Evolutionary conservation across 1,140 invertebrate genomes (phyloP).

Genomic region (Hormaphis cornu): DNA sequence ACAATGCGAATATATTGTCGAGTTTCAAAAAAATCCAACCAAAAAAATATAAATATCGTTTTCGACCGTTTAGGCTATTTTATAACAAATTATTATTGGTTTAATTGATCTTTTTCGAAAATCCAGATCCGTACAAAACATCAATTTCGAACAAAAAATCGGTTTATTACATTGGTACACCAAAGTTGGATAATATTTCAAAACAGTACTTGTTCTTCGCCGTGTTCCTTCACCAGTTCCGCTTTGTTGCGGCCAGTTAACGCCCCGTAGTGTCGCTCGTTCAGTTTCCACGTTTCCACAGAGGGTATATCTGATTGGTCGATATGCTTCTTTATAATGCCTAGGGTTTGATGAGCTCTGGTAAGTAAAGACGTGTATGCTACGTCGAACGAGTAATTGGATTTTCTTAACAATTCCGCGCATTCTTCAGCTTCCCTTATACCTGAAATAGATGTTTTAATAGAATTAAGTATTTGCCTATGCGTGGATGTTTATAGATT

Average conservation of each 20-base stretch:
- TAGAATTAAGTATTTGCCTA: too few species aligned
- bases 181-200: too few species aligned
- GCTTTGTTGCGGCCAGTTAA: constrained; percentile 62
- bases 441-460: not conserved
- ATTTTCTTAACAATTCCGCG: constrained; percentile 31
- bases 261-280: constrained; percentile 64
- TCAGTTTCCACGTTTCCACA: constrained; percentile 55
- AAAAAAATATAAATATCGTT: too few species aligned
- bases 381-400: constrained; percentile 43
- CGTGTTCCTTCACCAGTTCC: constrained; percentile 58
- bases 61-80: too few species aligned
- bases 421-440: constrained; percentile 6
- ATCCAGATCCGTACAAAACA: too few species aligned
- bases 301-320: constrained; percentile 51
- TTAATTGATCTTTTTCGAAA: too few species aligned
- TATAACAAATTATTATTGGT: too few species aligned
- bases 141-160: not conserved
- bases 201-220: constrained; percentile 49
- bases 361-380: constrained; percentile 58
- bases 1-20: too few species aligned
- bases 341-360: constrained; percentile 55
- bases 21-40: too few species aligned
- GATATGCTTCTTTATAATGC: constrained; percentile 51
- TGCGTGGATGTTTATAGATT: too few species aligned
- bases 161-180: not conserved